Evolutionary conservation across 2,113 vertebrate species (phyloP), one percentile per base, ranked within the genome.

Genomic region (Malurus elegans): DNA sequence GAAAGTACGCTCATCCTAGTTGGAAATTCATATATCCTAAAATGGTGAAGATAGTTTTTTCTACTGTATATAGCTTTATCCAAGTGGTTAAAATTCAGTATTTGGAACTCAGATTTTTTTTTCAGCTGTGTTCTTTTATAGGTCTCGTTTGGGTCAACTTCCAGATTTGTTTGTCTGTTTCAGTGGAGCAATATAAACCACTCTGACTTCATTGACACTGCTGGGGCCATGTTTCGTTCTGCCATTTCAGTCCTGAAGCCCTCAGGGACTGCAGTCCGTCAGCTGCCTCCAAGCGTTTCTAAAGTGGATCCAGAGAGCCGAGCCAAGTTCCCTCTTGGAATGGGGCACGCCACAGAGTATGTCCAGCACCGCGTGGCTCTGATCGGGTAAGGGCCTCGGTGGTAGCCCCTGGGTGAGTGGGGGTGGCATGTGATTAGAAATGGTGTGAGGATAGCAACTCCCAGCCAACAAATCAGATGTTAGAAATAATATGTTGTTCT

Each of bases 151-250:
- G 18, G 29, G 14, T 79, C 69, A 58, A 54, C 32, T 61, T 54
- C 32, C 73, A 51, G 47, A 29, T 57, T 29, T 79, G 4, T 81
- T 50, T 93, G 17, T 48, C 36, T 61, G 31, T 62, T 91, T 82
- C 96, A 99, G 99, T 99, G 99, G 99, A 99, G 98, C 96, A 99
- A 99, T n/a, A 95, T 98, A 61, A 98, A 99, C 97, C 99, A 99
- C 96, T 98, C 98, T 1, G 99, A 99, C 83, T 97, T 99, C 93
- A 97, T 99, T 7, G 98, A 99, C 89, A 97, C 98, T 5, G 99
- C 99, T 4, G 98, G 98, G 40, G 98, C 99, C 67, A 18, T 99
- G 85, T 98, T 99, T 90, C 98, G 98, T 17, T 97, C 97, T 9
- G 98, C 98, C 21, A 67, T 99, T 74, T 98, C 98, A 4, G 70